Percentiles rank a stretch among this genome's conserved stretches.
Evolutionary conservation across 2,113 vertebrate genomes (phyloP).

Genomic region (Platysteira castanea): DNA sequence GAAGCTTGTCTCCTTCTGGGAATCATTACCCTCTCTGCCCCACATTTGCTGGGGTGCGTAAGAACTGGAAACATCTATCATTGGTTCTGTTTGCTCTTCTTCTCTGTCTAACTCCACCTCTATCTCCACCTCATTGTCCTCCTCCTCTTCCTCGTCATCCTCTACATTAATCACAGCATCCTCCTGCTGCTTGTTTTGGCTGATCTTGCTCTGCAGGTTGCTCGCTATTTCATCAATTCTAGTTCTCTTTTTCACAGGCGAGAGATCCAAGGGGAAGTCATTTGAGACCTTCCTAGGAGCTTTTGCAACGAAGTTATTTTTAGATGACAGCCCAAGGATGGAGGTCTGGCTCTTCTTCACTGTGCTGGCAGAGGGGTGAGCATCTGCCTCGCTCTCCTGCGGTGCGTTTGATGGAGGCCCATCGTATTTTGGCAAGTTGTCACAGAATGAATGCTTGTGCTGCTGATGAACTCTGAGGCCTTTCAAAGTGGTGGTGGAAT

Average conservation of each 20-base stretch:
- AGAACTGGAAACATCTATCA: slow-evolving; percentile 75
- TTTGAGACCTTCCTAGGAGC: slow-evolving; percentile 89
- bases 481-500: slow-evolving; percentile 93
- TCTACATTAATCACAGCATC: slow-evolving; percentile 92
- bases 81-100: slow-evolving; percentile 75
- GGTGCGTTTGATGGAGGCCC: slow-evolving; percentile 77
- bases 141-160: slow-evolving; percentile 93
- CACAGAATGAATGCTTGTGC: slow-evolving; percentile 97
- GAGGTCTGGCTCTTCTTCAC: slow-evolving; percentile 98
- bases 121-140: slow-evolving; percentile 81
- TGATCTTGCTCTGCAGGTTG: slow-evolving; percentile 97
- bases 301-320: slow-evolving; percentile 93
- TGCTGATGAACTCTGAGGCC: slow-evolving; percentile 98
- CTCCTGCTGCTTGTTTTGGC: slow-evolving; percentile 88
- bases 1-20: slow-evolving; percentile 78
- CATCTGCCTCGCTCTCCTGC: slow-evolving; percentile 82
- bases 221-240: slow-evolving; percentile 98
- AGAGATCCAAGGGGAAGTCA: slow-evolving; percentile 93
- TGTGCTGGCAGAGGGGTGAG: slow-evolving; percentile 79
- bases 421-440: slow-evolving; percentile 87
- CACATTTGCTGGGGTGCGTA: slow-evolving; percentile 84
- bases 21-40: slow-evolving; percentile 73
- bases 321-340: slow-evolving; percentile 94
- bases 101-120: slow-evolving; percentile 83
- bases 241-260: slow-evolving; percentile 95